A percentile compares a stretch with the other conserved stretches of the same genome.
These are phyloP conservation scores for Premnoplex brunnescens DNA, from an alignment of 2,797 vertebrate species.

Conservation along the genomic window DNA sequence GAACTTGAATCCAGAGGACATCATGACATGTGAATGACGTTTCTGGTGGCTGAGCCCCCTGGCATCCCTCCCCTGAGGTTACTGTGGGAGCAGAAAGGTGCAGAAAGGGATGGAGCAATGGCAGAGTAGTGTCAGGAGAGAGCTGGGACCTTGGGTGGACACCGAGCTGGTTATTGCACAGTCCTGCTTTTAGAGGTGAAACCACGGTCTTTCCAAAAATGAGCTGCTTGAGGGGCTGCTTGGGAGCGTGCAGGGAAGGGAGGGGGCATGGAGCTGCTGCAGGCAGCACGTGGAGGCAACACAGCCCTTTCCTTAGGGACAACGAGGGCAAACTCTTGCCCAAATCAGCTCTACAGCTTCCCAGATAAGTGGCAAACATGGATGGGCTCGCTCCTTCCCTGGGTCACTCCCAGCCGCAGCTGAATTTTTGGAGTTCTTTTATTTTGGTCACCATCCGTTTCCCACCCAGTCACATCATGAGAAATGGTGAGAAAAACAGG, in stretches of 20 bases:
- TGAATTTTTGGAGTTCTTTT: neutral
- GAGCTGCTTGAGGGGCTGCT: neutral
- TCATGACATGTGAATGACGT: fast-evolving
- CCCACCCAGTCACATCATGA: neutral
- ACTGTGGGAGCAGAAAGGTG: neutral
- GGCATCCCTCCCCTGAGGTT: neutral
- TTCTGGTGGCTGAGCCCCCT: fast-evolving
- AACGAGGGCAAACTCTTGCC: neutral
- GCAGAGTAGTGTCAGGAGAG: neutral
- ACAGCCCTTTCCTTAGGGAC: neutral
- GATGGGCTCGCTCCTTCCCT: neutral
- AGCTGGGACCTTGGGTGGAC: neutral
- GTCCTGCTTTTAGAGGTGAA: neutral
- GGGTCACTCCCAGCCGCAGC: neutral
- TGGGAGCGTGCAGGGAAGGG: neutral
- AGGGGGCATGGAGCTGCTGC: fast-evolving
- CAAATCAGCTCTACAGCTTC: neutral
- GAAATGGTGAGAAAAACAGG: neutral
- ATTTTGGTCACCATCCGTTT: neutral
- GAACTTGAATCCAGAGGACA: neutral
- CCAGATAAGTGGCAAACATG: fast-evolving
- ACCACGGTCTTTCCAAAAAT: neutral
- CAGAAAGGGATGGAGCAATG: neutral
- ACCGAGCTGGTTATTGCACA: neutral
- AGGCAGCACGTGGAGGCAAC: neutral